Conservation (phyloP, 1,140 invertebrate genomes). For the Dufourea novaeangliae region DNA sequence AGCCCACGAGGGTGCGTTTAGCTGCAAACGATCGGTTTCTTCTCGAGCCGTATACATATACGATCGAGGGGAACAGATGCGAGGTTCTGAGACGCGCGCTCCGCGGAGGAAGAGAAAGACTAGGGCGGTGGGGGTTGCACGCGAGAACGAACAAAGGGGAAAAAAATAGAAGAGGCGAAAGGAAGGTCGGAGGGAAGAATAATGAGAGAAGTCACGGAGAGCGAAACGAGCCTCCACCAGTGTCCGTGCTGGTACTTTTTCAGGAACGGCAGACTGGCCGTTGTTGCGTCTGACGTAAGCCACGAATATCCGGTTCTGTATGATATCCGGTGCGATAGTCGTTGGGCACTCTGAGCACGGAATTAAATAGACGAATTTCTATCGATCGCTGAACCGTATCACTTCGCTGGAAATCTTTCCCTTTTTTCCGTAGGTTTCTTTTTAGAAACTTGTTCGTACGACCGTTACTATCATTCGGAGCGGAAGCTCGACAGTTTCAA, state of each 20-base stretch:
- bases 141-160: neutral
- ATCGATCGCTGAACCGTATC: constrained; percentile 16
- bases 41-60: too few species aligned
- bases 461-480: neutral
- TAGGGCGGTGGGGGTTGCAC: neutral
- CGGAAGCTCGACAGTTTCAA: neutral
- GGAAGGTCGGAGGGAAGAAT: neutral
- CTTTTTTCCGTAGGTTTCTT: neutral
- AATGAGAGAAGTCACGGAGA: constrained; percentile 5
- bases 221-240: neutral
- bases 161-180: neutral
- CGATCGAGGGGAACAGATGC: neutral
- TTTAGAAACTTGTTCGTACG: neutral
- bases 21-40: constrained; percentile 7
- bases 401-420: too few species aligned
- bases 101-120: neutral
- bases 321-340: neutral
- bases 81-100: neutral
- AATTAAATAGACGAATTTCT: constrained; percentile 14
- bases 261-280: neutral
- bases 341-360: too few species aligned
- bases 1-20: constrained; percentile 8
- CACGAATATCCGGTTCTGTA: neutral
- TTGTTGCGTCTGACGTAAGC: neutral
- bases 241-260: neutral